Conservation (phyloP, 1,140 invertebrate species). For the Rhopalosiphum maidis region DNA sequence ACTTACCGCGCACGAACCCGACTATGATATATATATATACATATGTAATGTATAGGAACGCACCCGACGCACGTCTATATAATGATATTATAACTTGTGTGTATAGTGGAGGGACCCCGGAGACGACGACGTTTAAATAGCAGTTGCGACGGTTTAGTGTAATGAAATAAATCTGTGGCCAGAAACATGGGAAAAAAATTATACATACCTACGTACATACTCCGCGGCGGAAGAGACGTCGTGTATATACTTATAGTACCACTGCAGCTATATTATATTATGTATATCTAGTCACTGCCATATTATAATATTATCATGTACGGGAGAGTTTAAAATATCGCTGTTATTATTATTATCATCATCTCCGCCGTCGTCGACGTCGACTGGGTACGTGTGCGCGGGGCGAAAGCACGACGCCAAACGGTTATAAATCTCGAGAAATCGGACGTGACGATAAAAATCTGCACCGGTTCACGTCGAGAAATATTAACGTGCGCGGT, state of each 20-base stretch:
- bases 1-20: conserved; percentile 38
- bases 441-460: conserved; percentile 44
- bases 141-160: conserved; percentile 41
- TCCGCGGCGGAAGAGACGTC: background rate
- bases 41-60: background rate
- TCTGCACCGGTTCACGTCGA: conserved; percentile 44
- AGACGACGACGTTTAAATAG: conserved; percentile 37
- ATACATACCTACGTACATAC: background rate
- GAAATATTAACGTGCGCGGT: background rate
- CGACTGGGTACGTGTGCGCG: background rate
- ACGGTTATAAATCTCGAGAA: background rate
- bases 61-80: conserved; percentile 16
- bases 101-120: background rate
- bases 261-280: background rate
- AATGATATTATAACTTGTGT: background rate
- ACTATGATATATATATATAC: background rate
- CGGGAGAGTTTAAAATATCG: conserved; percentile 1
- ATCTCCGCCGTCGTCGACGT: background rate
- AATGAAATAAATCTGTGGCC: conserved; percentile 35
- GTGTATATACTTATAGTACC: background rate
- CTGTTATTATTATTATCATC: conserved; percentile 1
- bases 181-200: background rate
- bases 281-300: background rate
- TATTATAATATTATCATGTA: background rate
- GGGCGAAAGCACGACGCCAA: conserved; percentile 28